Evolutionary conservation across 92 coral and sea anemone species (phyloP).

Genomic region (Porites lobata): DNA sequence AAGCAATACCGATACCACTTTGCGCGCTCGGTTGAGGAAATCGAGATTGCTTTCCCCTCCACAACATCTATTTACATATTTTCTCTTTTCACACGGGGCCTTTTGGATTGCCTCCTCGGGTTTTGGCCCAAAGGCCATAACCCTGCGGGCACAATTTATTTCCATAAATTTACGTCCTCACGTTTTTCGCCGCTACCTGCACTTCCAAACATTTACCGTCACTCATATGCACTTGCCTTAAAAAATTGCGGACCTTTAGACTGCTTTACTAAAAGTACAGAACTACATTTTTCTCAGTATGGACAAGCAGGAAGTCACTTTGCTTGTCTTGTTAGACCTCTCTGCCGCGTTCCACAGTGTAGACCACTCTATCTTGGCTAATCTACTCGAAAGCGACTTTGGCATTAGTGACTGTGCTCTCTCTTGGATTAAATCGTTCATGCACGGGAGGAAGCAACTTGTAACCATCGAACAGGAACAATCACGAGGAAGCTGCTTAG

Average conservation of each 20-base stretch:
- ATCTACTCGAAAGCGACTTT: no score
- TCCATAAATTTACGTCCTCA: neutral
- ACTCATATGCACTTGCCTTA: neutral
- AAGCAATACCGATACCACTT: no score
- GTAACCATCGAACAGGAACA: constrained; percentile 4
- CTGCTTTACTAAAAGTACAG: constrained; percentile 3
- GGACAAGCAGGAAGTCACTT: neutral
- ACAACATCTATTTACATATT: no score
- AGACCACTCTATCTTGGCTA: neutral
- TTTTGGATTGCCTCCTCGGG: no score
- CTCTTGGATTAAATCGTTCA: no score
- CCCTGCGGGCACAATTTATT: neutral
- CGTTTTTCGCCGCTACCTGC: neutral
- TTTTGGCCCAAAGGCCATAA: neutral
- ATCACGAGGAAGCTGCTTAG: constrained; percentile 2
- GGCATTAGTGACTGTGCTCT: no score
- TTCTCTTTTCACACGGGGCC: no score
- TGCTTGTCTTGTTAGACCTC: no score
- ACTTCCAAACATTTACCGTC: neutral
- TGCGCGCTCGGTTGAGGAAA: no score
- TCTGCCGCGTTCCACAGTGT: neutral
- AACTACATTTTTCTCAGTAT: neutral
- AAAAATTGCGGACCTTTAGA: neutral
- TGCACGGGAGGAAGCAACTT: neutral
- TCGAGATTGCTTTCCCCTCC: no score